phyloP scores from a whole-genome alignment of 2,888 invertebrate genomes.

The Philonicus albiceps region DNA sequence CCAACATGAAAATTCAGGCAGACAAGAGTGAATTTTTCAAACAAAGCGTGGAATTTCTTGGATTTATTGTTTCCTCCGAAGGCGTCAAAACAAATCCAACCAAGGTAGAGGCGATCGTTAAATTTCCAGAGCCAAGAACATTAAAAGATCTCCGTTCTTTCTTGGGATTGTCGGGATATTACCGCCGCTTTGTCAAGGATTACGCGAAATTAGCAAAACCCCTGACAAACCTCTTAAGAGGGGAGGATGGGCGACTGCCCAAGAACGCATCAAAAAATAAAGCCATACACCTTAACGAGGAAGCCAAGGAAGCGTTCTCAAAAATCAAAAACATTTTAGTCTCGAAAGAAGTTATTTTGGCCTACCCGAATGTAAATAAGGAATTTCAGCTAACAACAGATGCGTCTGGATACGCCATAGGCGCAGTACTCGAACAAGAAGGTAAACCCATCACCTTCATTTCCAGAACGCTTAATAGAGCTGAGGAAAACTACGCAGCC shows the following conservation, averaged over 20 bases:
- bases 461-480: conserved; percentile 50
- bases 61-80: conserved; percentile 37
- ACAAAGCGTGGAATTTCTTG: conserved; percentile 36
- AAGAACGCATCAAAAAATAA: conserved; percentile 48
- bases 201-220: conserved; percentile 41
- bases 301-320: neutral
- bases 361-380: neutral
- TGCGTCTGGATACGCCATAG: neutral
- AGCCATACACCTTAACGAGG: conserved; percentile 21
- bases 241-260: conserved; percentile 42
- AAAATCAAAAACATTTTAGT: neutral
- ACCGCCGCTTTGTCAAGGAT: conserved; percentile 43
- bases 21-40: conserved; percentile 49
- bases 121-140: conserved; percentile 37
- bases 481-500: no score
- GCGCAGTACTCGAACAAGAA: conserved; percentile 10
- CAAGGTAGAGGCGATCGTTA: conserved; percentile 41
- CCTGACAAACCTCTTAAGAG: conserved; percentile 35
- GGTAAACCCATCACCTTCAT: conserved; percentile 51
- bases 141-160: conserved; percentile 41
- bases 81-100: conserved; percentile 43
- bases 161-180: conserved; percentile 44
- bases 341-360: neutral
- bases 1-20: conserved; percentile 50
- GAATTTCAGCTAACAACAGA: neutral